Base-by-base conservation (phyloP, 1,140 invertebrate genomes). In the Aphelenchoides besseyi region DNA sequence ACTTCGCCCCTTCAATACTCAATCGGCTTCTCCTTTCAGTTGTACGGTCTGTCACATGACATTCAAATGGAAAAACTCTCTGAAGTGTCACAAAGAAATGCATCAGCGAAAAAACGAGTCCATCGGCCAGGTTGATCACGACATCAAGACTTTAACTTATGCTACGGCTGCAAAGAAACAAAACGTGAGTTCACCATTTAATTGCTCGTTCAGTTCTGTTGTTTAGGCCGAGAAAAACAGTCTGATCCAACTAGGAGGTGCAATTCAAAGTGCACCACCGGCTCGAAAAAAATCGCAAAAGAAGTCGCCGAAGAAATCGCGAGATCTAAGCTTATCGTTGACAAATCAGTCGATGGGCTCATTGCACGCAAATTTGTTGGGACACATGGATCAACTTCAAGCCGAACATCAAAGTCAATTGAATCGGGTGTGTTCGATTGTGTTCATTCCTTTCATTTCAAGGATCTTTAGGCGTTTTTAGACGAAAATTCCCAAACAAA, bases 41-140 rank as follows among this genome's bases (percentile, higher is more conserved):
- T 83, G 82, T 64, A 79, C 74, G 37, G 79, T 83, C n/a, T 83
- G 82, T 33, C 72, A 82, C 29, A 85, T 85, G 83, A 80, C 74
- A 30, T 84, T 83, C 71, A 83, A 83, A 69, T 83, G 82, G 82
- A 83, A 83, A 59, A 83, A 83, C 53, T 82, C 79, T 23, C 70
- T 83, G 33, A 84, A 83, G 71, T 84, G 82, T 53, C 82, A 83
- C 67, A 84, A 84, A 70, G 82, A 83, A 62, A 83, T 83, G 82
- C 82, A 83, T 73, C 52, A 75, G 35, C 41, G 82, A 18, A 83
- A 83, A 68, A 83, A 83, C 68, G 82, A 83, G 70, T 72, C 72
- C 1, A 35, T 16, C 29, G 68, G 28, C 2, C 5, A 55, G 41
- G 18, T n/a, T 8, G 82, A 82, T 61, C 36, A 68, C 36, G 81